A percentile compares a stretch with the other conserved stretches of the same genome.
Conservation (phyloP, 2,888 invertebrate species). For the Andricus curvator region DNA sequence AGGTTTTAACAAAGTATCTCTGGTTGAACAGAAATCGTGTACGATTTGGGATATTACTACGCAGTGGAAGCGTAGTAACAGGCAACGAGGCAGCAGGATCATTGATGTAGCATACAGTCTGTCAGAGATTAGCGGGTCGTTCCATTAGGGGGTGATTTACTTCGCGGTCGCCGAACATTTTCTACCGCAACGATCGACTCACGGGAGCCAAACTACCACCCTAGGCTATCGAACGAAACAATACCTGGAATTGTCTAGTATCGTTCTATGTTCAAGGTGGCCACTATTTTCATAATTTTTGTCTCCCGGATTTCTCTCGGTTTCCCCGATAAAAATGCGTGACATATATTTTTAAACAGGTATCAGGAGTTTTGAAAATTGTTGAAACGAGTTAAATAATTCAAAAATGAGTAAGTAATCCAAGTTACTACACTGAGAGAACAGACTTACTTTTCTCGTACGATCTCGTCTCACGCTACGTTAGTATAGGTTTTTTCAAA, state of each 20-base stretch:
- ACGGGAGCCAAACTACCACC: constrained; percentile 42
- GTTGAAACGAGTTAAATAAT: too few relatives aligned
- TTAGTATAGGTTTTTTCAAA: too few relatives aligned
- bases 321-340: too few relatives aligned
- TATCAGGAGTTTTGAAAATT: too few relatives aligned
- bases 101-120: constrained; percentile 61
- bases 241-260: constrained; percentile 21
- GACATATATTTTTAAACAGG: too few relatives aligned
- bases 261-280: background rate
- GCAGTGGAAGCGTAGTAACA: constrained; percentile 12
- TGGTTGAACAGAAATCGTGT: background rate
- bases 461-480: too few relatives aligned
- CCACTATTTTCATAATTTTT: background rate
- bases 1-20: background rate
- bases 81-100: background rate
- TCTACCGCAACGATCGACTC: constrained; percentile 13
- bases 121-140: constrained; percentile 72
- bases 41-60: background rate
- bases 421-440: too few relatives aligned
- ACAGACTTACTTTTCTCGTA: too few relatives aligned
- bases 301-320: too few relatives aligned
- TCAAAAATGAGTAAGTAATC: too few relatives aligned
- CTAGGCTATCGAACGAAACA: constrained; percentile 18
- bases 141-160: constrained; percentile 73
- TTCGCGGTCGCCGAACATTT: constrained; percentile 64